Percentiles rank a stretch among this genome's conserved stretches.
phyloP scores from a whole-genome alignment of 1,140 invertebrate species.

The Drosophila subpulchrella region DNA sequence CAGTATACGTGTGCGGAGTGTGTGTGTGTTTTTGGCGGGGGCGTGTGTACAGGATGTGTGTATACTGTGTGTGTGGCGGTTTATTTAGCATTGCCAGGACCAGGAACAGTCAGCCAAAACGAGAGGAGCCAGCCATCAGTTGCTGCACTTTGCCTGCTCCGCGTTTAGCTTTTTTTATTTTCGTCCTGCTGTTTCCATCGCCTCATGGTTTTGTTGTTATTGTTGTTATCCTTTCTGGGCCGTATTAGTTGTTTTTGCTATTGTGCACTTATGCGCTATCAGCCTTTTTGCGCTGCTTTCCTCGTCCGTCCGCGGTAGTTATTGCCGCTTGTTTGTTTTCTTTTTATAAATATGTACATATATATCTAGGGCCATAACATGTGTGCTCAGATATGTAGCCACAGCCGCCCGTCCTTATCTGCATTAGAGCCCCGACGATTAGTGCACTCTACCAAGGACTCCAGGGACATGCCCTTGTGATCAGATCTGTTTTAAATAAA shows the following conservation, averaged over 20 bases:
- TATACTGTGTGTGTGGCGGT: slow-evolving; percentile 54
- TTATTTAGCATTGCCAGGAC: slow-evolving; percentile 73
- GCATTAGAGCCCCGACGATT: slow-evolving; percentile 50
- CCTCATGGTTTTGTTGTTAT: slow-evolving; percentile 11
- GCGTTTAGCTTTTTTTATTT: slow-evolving; percentile 60
- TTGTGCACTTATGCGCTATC: slow-evolving; percentile 80
- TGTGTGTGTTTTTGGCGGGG: slow-evolving; percentile 32
- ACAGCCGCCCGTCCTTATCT: slow-evolving; percentile 64
- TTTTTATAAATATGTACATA: slow-evolving; percentile 32
- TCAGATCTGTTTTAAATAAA: neutral
- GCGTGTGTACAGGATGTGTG: slow-evolving; percentile 29
- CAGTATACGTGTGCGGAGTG: slow-evolving; percentile 31
- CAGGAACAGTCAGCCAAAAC: slow-evolving; percentile 37
- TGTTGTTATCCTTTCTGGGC: slow-evolving; percentile 23
- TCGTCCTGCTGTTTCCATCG: slow-evolving; percentile 12
- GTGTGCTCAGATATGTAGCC: slow-evolving; percentile 20
- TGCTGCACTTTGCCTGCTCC: slow-evolving; percentile 57
- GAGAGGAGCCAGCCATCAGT: slow-evolving; percentile 60
- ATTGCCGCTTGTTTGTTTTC: slow-evolving; percentile 59
- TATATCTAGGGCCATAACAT: slow-evolving; percentile 14
- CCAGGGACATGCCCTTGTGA: neutral
- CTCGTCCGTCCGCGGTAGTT: slow-evolving; percentile 41
- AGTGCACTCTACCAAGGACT: slow-evolving; percentile 32
- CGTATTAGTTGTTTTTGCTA: slow-evolving; percentile 35
- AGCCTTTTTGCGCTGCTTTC: slow-evolving; percentile 68